Percentiles rank a stretch among this genome's conserved stretches.
These are phyloP conservation scores for Alces alces DNA, from an alignment of 2,113 vertebrate species.

Conservation along the genomic window DNA sequence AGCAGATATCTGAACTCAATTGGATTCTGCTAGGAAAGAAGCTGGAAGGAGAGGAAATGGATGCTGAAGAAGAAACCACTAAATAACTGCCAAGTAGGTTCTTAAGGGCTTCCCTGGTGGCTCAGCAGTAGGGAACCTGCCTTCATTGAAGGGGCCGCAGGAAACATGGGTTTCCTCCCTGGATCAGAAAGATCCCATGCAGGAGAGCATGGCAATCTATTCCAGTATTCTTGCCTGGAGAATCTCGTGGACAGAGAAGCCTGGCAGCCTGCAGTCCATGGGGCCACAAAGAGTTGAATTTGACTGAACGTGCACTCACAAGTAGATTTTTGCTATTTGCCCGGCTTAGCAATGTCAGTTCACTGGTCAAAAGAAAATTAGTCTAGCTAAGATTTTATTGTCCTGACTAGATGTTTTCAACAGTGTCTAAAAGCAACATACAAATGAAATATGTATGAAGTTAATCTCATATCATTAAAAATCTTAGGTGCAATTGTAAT, in stretches of 20 bases:
- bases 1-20: neutral
- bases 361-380: conserved; percentile 38
- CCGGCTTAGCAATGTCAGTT: conserved; percentile 22
- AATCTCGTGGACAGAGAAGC: neutral
- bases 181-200: neutral
- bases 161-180: neutral
- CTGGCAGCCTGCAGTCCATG: neutral
- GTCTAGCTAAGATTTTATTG: conserved; percentile 31
- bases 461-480: neutral
- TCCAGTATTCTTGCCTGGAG: neutral
- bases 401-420: conserved; percentile 5
- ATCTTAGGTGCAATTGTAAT: conserved; percentile 2
- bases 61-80: neutral
- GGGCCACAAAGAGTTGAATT: neutral
- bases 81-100: neutral
- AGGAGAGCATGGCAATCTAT: neutral
- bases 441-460: neutral
- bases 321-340: neutral
- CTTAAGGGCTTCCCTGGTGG: neutral
- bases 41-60: neutral
- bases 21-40: neutral
- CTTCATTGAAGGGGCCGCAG: neutral
- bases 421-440: conserved; percentile 49
- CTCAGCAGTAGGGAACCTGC: neutral
- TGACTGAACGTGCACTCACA: neutral